Base-by-base conservation (phyloP, 1,140 invertebrate genomes). In the Chlorops oryzae region DNA sequence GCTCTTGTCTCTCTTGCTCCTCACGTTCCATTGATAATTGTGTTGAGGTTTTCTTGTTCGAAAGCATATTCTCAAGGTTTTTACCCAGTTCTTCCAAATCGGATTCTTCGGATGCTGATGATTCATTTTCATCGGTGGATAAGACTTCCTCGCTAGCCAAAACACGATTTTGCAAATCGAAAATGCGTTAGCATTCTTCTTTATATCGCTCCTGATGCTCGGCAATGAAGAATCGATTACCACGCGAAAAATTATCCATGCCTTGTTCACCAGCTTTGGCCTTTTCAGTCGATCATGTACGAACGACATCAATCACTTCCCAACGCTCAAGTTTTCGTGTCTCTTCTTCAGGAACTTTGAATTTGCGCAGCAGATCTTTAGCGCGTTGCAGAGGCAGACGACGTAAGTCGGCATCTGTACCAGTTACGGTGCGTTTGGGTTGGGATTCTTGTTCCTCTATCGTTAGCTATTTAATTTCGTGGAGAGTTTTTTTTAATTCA, bases 161-260 rank as follows among this genome's bases (percentile, higher is more conserved):
- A 10, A 98, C 92, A 28, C 92, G 81, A 76, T 99, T 99, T 75
- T 99, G 97, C 6, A 98, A 75, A 66, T 99, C 95, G 73, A 99
- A 99, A 58, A 99, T 94, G 48, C 93, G 78, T 72, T 99, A 97
- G 73, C 96, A 99, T 69, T 99, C 96, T 74, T 99, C 94, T 75
- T 98, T 98, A 65, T 99, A 99, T 72, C 92, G 82, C 75, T 99
- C 96, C 75, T 98, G 96, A 75, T 99, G 96, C 75, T 99, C 96
- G 4, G 95, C 96, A 37, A 98, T 96, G 2, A 93, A 98, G 70
- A 97, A 98, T 50, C 95, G 79, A 75, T 98, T 99, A 56, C 96
- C 96, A 74, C 96, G 79, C 0, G 96, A 98, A 75, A 99, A 99
- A 70, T 98, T 98, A 3, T 92, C 93, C 92, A 98, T 96, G 35